Base-by-base conservation (phyloP, 2,888 invertebrate genomes). In the Syrphus vitripennis region DNA sequence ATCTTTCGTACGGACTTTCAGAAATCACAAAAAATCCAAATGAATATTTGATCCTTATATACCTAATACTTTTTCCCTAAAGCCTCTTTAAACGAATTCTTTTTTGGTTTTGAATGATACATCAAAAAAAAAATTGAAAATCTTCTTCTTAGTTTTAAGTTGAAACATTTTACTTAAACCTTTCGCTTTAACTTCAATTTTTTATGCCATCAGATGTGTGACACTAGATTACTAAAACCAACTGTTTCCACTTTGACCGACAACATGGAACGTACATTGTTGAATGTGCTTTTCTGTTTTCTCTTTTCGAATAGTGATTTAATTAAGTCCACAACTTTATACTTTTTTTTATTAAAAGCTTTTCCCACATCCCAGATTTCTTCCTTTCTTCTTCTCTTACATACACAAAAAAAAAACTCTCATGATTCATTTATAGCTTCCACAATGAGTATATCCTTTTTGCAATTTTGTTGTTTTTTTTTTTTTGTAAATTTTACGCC, bases 281-380 rank as follows among this genome's bases (percentile, higher is more conserved):
- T 42, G 12, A 9, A 40, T 61, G 0, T 40, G 2, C n/a, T 37
- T 26, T 16, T 42, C 5, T 26, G 16, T 6, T 40, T 4, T 19
- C 6, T 45, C 45, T 31, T 6, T 65, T 65, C 16, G 45, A 31
- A 4, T 34, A 61, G 55, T 55, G 10, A 65, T 65, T 45, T 24
- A 50, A 50, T 48, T 50, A 24, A 34, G 37, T 14, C 61, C 21
- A 26, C 26, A 40, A 34, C 59, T 12, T 48, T 34, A 61, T n/a
- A n/a, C 48, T 48, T 72, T 59, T 45, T 45, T 21, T 31, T 19
- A 19, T 45, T 31, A 45, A 61, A 61, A 74, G 61, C 61, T 61
- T 61, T 72, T 34, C n/a, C 34, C 7, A 34, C 6, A 14, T 34
- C n/a, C 34, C 7, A 34, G 12, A 14, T 55, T 55, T 55, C 9